Base-by-base conservation (phyloP, 2,888 invertebrate species). In the Calliscelio sp. region DNA sequence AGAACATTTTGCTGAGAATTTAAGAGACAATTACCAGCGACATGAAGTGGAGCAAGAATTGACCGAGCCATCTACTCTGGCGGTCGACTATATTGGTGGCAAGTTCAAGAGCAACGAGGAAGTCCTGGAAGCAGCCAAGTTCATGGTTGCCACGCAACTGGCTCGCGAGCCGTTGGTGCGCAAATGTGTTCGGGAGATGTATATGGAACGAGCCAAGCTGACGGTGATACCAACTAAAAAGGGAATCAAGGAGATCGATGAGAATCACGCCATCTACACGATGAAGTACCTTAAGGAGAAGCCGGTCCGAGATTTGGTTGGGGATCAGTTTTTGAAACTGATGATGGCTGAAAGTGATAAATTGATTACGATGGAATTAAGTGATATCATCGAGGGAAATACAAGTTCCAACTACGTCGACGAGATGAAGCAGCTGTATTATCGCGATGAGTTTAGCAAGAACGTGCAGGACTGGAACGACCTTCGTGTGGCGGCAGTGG, bases 381-480 rank as follows among this genome's bases (percentile, higher is more conserved):
- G 96, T 73, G 97, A 97, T 85, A 94, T 95, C 68, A 96, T 98
- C 55, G 97, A 97, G 89, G 97, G 97, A 2, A 96, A 97, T 90
- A 97, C 97, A 0, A 94, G 95, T 0, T 94, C 94, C 0, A 96
- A 96, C 35, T 99, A 97, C 90, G 94, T 98, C 35, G 98, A 98
- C 83, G 99, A 99, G 93, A 96, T 97, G 53, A 97, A 98, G 90
- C 97, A 97, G 88, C 94, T 97, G 1, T 98, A 97, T 90, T 96
- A 97, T 87, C 95, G 96, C 93, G 99, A 99, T 93, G 99, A 99
- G 93, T 99, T 98, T 93, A 98, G 98, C 88, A 97, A 97, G 87
- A 96, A 96, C 86, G 98, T 98, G 0, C 97, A 98, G 92, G 98
- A 98, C 88, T 99, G 99, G 99, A 99, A 99, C 93, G 95, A 96